phyloP scores from a whole-genome alignment of 2,113 vertebrate species.

The Antechinus stuartii region DNA sequence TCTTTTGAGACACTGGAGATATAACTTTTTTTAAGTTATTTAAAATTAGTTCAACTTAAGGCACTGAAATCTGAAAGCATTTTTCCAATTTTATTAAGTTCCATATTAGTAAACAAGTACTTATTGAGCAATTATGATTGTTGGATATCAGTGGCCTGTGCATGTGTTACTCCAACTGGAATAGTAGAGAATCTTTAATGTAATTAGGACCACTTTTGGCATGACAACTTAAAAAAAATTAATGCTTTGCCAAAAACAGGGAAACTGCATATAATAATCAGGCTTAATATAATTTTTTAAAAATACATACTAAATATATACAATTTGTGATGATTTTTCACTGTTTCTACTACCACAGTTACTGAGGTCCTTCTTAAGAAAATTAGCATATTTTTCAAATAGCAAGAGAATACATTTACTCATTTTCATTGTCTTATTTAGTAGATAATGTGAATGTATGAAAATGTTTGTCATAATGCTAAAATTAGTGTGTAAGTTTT shows the following conservation, averaged over 20 bases:
- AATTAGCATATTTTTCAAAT: slow-evolving; percentile 53
- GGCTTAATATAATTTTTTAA: not conserved
- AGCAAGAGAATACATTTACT: slow-evolving; percentile 79
- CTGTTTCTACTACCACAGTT: slow-evolving; percentile 9
- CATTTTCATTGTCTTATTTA: slow-evolving; percentile 68
- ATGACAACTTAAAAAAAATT: slow-evolving; percentile 40
- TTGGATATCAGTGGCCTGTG: slow-evolving; percentile 32
- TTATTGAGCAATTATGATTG: not conserved
- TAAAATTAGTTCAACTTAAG: slow-evolving; percentile 14
- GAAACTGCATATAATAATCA: not conserved
- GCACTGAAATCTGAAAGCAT: slow-evolving; percentile 33
- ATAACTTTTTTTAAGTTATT: slow-evolving; percentile 17
- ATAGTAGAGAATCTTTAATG: slow-evolving; percentile 5
- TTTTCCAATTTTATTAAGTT: not conserved
- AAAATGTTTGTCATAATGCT: slow-evolving; percentile 37
- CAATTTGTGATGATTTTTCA: slow-evolving; percentile 21
- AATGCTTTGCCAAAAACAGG: slow-evolving; percentile 30
- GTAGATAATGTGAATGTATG: slow-evolving; percentile 61
- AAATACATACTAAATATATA: slow-evolving; percentile 12
- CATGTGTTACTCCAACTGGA: slow-evolving; percentile 28
- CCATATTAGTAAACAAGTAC: slow-evolving; percentile 25
- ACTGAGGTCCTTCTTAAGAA: slow-evolving; percentile 32
- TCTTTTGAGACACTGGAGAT: slow-evolving; percentile 33
- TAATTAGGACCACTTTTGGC: slow-evolving; percentile 28
- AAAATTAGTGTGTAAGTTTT: slow-evolving; percentile 55